Evolutionary conservation across 2,797 vertebrate species (phyloP).

Genomic region (Halcyon badia): DNA sequence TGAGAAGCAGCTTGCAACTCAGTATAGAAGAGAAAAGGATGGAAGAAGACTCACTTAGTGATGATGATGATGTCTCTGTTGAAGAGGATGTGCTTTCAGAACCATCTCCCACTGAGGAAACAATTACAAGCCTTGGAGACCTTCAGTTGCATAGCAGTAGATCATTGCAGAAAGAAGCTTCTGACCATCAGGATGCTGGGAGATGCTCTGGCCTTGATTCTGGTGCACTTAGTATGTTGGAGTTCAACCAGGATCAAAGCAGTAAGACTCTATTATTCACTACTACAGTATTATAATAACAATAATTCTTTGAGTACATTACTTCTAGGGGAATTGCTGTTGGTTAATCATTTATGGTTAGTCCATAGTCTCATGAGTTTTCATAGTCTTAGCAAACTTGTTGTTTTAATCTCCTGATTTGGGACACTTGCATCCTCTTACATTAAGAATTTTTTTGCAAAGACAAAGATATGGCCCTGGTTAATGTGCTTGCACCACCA

Average conservation of each 20-base stretch:
- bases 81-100: constrained; percentile 92
- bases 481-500: neutral
- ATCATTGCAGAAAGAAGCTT: neutral
- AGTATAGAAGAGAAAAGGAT: constrained; percentile 77
- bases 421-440: neutral
- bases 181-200: constrained; percentile 12
- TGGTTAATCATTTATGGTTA: neutral
- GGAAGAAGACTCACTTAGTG: constrained; percentile 80
- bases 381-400: neutral
- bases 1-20: constrained; percentile 87
- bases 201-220: constrained; percentile 61
- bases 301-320: neutral
- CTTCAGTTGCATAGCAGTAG: constrained; percentile 65
- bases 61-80: constrained; percentile 80
- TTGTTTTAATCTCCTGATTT: neutral
- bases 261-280: constrained; percentile 72
- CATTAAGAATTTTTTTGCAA: neutral
- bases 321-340: neutral
- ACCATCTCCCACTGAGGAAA: constrained; percentile 84
- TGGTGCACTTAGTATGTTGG: constrained; percentile 84
- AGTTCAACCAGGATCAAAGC: constrained; percentile 85
- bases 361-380: neutral
- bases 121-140: constrained; percentile 78
- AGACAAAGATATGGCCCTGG: neutral
- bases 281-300: neutral